Evolutionary conservation across 2,797 vertebrate species (phyloP).

Genomic region (Huso huso): DNA sequence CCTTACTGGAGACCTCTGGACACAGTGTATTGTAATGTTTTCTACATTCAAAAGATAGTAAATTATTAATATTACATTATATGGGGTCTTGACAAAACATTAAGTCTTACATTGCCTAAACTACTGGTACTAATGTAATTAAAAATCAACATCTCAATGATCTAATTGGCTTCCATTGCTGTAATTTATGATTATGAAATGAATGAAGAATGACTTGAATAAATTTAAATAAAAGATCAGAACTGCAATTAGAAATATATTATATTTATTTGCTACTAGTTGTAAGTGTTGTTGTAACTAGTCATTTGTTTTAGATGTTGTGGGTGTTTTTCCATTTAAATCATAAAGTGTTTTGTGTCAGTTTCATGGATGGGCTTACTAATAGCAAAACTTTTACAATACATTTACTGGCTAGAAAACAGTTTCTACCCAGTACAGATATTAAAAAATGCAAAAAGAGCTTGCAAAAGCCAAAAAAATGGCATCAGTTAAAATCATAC

Average conservation of each 20-base stretch:
- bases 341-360: neutral
- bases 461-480: too few relatives aligned
- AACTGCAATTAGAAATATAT: neutral
- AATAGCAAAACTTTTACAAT: conserved; percentile 15
- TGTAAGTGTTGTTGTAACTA: neutral
- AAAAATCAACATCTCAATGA: neutral
- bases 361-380: conserved; percentile 15
- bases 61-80: too few relatives aligned
- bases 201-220: neutral
- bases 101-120: too few relatives aligned
- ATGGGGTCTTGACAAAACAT: too few relatives aligned
- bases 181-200: conserved; percentile 1
- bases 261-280: neutral
- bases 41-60: too few relatives aligned
- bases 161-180: conserved; percentile 5
- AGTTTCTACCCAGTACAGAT: conserved; percentile 3
- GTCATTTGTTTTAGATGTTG: conserved; percentile 5
- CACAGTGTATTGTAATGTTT: too few relatives aligned
- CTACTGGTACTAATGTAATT: neutral
- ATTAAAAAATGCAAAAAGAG: conserved; percentile 14
- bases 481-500: too few relatives aligned
- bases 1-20: too few relatives aligned
- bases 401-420: conserved; percentile 6
- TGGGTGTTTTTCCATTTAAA: conserved; percentile 10
- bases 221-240: neutral